Evolutionary conservation across 2,113 vertebrate species (phyloP).

Genomic region (Rhynchomys soricoides): DNA sequence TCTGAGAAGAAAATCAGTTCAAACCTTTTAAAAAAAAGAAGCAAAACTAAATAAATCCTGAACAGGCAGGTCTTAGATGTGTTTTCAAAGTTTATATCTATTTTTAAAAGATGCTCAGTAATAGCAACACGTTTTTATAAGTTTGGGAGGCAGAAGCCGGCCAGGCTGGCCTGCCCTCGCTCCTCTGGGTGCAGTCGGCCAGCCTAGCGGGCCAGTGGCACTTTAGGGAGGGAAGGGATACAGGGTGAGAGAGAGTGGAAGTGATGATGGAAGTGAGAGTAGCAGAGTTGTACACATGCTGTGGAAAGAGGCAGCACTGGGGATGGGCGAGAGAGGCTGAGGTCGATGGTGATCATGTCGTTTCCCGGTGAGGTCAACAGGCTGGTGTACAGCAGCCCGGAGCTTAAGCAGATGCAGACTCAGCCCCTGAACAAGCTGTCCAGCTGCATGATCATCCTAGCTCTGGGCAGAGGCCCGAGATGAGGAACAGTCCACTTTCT

Average conservation of each 20-base stretch:
- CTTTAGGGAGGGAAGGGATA: background rate
- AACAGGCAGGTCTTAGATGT: conserved; percentile 13
- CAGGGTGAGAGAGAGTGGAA: background rate
- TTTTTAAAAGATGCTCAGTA: background rate
- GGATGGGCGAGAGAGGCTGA: background rate
- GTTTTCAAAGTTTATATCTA: background rate
- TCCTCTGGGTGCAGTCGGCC: too few relatives aligned
- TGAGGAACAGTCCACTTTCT: background rate
- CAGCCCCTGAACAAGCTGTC: background rate
- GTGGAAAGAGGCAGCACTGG: background rate
- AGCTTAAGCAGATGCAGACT: too few relatives aligned
- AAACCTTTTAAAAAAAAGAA: conserved; percentile 5
- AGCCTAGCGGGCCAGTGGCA: background rate
- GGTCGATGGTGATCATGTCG: background rate
- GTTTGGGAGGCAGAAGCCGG: background rate
- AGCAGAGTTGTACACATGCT: background rate
- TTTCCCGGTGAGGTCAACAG: too few relatives aligned
- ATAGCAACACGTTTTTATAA: background rate
- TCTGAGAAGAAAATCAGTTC: background rate
- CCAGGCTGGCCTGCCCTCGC: background rate
- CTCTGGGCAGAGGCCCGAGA: background rate
- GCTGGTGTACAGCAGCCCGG: too few relatives aligned
- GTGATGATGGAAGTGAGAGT: too few relatives aligned
- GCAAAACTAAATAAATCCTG: conserved; percentile 50
- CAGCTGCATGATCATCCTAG: background rate